Conservation (phyloP, 2,113 vertebrate genomes). For the Salvelinus fontinalis region DNA sequence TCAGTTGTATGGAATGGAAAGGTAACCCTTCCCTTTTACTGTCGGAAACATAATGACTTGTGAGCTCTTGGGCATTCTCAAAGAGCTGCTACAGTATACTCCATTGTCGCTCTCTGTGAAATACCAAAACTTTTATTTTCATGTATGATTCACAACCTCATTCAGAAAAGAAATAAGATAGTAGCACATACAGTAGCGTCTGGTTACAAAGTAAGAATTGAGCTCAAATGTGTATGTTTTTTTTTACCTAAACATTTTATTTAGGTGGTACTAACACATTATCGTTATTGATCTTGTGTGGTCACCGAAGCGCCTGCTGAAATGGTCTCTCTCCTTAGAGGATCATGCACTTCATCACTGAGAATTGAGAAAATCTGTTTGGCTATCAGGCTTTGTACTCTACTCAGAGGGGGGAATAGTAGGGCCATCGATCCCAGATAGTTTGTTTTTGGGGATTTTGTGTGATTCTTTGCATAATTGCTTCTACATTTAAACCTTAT, state of each 20-base stretch:
- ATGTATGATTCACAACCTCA: neutral
- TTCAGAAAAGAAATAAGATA: neutral
- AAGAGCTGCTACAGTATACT: neutral
- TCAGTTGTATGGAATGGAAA: constrained; percentile 9
- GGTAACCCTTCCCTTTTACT: constrained; percentile 10
- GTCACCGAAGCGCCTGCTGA: neutral
- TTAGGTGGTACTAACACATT: neutral
- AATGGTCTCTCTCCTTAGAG: neutral
- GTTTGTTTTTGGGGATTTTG: too few relatives aligned
- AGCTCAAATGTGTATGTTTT: too few relatives aligned
- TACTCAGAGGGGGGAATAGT: neutral
- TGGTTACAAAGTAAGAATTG: too few relatives aligned
- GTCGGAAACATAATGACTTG: neutral
- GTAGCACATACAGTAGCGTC: too few relatives aligned
- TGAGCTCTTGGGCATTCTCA: constrained; percentile 4
- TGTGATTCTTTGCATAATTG: too few relatives aligned
- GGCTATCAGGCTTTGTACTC: neutral
- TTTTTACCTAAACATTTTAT: too few relatives aligned
- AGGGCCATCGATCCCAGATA: too few relatives aligned
- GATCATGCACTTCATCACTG: neutral
- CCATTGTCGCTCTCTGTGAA: neutral
- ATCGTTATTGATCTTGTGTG: neutral
- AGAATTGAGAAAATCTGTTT: neutral
- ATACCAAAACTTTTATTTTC: neutral
- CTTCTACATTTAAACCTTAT: too few relatives aligned